Base-by-base conservation (phyloP, 2,888 invertebrate genomes). In the Agrochola macilenta region DNA sequence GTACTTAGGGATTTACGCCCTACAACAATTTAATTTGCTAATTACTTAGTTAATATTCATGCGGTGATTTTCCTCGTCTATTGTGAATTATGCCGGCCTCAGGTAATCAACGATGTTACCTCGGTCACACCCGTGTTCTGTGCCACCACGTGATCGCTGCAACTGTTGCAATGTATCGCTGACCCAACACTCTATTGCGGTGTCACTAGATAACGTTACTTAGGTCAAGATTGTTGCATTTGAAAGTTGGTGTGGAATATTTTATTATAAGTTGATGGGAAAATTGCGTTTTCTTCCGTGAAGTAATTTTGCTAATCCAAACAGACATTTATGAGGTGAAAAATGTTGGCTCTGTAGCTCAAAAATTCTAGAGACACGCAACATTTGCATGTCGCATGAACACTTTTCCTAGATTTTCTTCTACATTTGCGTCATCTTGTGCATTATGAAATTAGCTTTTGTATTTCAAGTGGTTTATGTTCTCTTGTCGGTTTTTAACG, bases 1-100 rank as follows among this genome's bases (percentile, higher is more conserved):
- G 49, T 73, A 75, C 78, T 66, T 64, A 73, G 63, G 72, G 64
- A 79, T 78, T 73, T 87, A 82, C 80, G 72, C 76, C 78, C 79
- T 87, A 76, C 79, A 78, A 82, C 78, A 78, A 81, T 83, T 82
- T 79, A 81, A 88, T 87, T 87, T 88, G 85, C 82, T 83, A 84
- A 87, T 84, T 82, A 81, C 82, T 84, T 83, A 79, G 68, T 88
- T 84, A 82, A 82, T 84, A 89, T 89, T 82, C 86, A 84, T 83
- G 72, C 78, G 77, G 83, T 86, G 84, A 88, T 85, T 88, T 89
- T 87, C 81, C 89, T 88, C 68, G 80, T 73, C 78, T 78, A 82
- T 78, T 89, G 84, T 86, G 71, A 86, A 79, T 89, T 84, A 85
- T 85, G 74, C 71, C 61, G 68, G 73, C 57, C 69, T 71, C 69